These are phyloP conservation scores for Salminus brasiliensis DNA, from an alignment of 2,113 vertebrate genomes.

Conservation along the genomic window DNA sequence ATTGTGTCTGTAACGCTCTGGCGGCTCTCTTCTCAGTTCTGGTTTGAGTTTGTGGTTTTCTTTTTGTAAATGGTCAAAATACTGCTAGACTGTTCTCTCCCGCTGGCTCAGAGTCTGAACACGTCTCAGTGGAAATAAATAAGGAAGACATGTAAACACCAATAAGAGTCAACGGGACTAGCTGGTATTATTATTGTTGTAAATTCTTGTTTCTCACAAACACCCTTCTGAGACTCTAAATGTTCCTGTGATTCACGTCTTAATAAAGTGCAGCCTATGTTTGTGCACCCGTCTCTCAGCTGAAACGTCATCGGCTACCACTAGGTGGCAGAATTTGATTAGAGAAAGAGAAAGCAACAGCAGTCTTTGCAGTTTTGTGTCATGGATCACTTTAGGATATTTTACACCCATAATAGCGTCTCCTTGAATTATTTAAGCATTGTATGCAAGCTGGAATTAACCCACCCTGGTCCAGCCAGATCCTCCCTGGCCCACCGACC, in stretches of 20 bases:
- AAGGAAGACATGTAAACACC: not conserved
- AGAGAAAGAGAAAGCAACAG: not conserved
- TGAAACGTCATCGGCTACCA: not conserved
- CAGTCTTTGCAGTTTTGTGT: not conserved
- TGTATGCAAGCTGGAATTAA: no score
- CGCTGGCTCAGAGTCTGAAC: not conserved
- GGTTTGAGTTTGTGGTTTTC: not conserved
- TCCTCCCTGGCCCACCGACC: no score
- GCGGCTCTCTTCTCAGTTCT: not conserved
- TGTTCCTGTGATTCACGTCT: not conserved
- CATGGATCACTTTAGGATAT: not conserved
- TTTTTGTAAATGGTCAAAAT: not conserved
- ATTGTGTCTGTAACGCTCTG: not conserved
- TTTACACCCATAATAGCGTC: no score
- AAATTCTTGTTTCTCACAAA: not conserved
- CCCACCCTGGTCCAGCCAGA: no score
- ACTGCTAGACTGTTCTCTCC: not conserved
- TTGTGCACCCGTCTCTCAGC: not conserved
- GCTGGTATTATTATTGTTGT: not conserved
- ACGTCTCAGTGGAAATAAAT: not conserved
- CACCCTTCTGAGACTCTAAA: not conserved
- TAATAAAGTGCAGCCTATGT: not conserved
- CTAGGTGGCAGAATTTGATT: conserved; percentile 15
- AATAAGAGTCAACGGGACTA: not conserved
- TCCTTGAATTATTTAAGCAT: no score